Conservation (phyloP, 2,888 invertebrate species). For the Cylloceria caligata region DNA sequence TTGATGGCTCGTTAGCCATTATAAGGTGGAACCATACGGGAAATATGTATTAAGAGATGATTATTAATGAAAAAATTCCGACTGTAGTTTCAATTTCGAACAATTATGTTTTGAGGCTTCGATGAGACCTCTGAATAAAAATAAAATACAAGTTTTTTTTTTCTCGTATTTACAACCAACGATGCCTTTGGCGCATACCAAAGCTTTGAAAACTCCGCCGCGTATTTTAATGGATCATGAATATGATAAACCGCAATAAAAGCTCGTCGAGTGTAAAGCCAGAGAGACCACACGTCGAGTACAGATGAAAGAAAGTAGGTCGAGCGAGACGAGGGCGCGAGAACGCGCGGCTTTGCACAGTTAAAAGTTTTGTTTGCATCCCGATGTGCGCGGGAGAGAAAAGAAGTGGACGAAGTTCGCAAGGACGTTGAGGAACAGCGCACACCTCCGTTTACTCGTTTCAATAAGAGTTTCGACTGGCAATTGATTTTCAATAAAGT, state of each 20-base stretch:
- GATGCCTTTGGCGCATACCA: not conserved
- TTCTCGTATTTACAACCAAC: not conserved
- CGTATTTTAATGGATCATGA: conserved; percentile 20
- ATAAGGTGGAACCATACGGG: too few relatives aligned
- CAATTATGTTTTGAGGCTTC: not conserved
- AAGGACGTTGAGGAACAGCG: conserved; percentile 32
- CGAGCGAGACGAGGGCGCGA: conserved; percentile 24
- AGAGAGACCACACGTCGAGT: conserved; percentile 22
- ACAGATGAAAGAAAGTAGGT: conserved; percentile 53
- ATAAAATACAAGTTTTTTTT: not conserved
- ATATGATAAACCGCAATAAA: conserved; percentile 44
- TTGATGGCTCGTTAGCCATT: too few relatives aligned
- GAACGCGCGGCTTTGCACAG: conserved; percentile 14
- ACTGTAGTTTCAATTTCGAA: not conserved
- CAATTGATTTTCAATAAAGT: conserved; percentile 35
- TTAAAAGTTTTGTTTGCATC: conserved; percentile 59
- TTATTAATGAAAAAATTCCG: too few relatives aligned
- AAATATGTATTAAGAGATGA: not conserved
- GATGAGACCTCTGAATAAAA: not conserved
- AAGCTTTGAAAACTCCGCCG: conserved; percentile 11
- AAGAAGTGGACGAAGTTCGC: conserved; percentile 46
- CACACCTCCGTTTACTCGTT: conserved; percentile 12
- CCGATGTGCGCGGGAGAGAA: not conserved
- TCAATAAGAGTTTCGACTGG: not conserved
- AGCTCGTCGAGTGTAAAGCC: conserved; percentile 37